Evolutionary conservation across 1,140 invertebrate species (phyloP).

Genomic region (Bombyx mandarina): DNA sequence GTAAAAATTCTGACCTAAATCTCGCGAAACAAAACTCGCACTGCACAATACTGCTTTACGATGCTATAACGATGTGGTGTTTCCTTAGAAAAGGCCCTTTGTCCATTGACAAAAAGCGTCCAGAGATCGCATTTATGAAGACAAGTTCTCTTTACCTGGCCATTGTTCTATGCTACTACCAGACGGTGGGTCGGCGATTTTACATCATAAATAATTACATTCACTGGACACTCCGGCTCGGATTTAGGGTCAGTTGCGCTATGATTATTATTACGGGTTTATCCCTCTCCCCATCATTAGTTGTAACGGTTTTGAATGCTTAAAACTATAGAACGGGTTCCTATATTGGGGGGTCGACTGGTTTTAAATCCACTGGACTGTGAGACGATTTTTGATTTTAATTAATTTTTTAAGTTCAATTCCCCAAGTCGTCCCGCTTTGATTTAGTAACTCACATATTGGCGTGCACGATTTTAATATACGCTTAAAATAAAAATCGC

Average conservation of each 20-base stretch:
- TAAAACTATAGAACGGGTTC: constrained; percentile 70
- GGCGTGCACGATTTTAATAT: neutral
- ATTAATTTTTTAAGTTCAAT: constrained; percentile 23
- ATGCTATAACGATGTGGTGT: constrained; percentile 68
- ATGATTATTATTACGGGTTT: constrained; percentile 63
- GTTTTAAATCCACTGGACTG: constrained; percentile 49
- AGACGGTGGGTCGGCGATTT: constrained; percentile 54
- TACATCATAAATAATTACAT: constrained; percentile 61
- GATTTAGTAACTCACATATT: neutral
- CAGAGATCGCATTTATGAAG: constrained; percentile 58
- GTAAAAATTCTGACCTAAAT: constrained; percentile 66
- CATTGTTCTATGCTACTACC: constrained; percentile 54
- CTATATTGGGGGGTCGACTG: constrained; percentile 42
- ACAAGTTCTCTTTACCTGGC: constrained; percentile 55
- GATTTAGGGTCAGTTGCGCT: constrained; percentile 56
- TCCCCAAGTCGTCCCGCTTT: neutral
- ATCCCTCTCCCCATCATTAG: constrained; percentile 67
- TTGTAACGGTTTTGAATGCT: constrained; percentile 67
- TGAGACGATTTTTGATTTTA: constrained; percentile 56
- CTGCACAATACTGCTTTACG: constrained; percentile 64
- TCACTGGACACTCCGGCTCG: constrained; percentile 50
- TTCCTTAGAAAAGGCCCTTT: constrained; percentile 64
- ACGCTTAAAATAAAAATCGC: too few species aligned
- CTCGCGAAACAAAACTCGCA: constrained; percentile 58
- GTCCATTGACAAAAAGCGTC: constrained; percentile 64